Evolutionary conservation across 2,113 vertebrate genomes (phyloP).

Genomic region (Gasterosteus aculeatus): DNA sequence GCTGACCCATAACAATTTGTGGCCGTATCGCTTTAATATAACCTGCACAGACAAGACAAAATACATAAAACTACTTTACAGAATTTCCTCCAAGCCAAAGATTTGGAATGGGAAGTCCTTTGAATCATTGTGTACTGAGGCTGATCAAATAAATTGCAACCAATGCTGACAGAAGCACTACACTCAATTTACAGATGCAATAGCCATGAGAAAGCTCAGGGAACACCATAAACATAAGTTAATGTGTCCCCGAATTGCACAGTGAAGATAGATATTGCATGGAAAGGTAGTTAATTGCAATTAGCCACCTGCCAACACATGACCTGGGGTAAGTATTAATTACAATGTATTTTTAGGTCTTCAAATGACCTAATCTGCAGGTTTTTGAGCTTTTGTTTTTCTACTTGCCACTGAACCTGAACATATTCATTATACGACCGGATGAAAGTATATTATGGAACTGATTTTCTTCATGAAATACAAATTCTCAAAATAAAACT

Average conservation of each 20-base stretch:
- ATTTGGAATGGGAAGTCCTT: constrained; percentile 33
- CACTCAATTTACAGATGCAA: constrained; percentile 37
- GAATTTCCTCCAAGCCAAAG: constrained; percentile 55
- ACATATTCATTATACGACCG: neutral
- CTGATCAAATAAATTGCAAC: constrained; percentile 65
- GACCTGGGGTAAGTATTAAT: neutral
- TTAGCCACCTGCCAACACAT: neutral
- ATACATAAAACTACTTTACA: constrained; percentile 15
- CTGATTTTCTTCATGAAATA: neutral
- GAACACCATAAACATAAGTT: constrained; percentile 21
- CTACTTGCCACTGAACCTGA: neutral
- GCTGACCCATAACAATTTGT: neutral
- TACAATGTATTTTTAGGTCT: neutral
- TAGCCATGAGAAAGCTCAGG: constrained; percentile 3
- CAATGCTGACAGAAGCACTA: constrained; percentile 32
- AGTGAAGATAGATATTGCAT: constrained; percentile 1
- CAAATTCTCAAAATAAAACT: neutral
- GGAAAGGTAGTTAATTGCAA: neutral
- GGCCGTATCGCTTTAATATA: neutral
- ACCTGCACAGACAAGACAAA: constrained; percentile 3
- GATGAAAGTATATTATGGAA: neutral
- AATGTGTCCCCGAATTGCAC: constrained; percentile 25
- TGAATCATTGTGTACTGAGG: constrained; percentile 48
- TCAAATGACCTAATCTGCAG: neutral
- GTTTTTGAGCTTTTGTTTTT: neutral